phyloP scores from a whole-genome alignment of 64 coral and sea anemone genomes.

The Dendronephthya gigantea region DNA sequence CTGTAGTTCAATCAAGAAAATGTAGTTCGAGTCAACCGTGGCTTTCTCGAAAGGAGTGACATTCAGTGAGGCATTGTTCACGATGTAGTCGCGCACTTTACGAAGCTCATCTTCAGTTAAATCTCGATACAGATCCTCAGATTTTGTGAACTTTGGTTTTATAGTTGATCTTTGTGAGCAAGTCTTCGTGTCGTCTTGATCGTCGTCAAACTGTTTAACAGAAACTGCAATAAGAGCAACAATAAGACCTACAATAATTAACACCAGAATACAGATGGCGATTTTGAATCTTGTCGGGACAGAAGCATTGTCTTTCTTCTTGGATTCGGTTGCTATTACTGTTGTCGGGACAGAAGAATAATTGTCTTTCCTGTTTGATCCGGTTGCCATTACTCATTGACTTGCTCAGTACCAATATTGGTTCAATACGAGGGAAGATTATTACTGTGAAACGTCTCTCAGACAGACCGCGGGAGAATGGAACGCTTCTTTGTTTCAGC shows the following conservation, averaged over 20 bases:
- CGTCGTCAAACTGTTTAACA: not conserved
- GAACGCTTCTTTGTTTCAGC: too few relatives aligned
- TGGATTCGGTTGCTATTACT: too few relatives aligned
- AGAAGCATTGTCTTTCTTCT: too few relatives aligned
- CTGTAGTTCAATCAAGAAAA: conserved; percentile 55
- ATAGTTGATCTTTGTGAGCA: not conserved
- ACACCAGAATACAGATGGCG: too few relatives aligned
- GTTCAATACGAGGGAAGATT: too few relatives aligned
- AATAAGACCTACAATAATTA: not conserved
- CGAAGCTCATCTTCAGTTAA: conserved; percentile 36
- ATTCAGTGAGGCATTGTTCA: conserved; percentile 21
- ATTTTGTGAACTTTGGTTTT: not conserved
- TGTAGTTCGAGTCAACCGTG: conserved; percentile 37
- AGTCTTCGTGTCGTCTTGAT: not conserved
- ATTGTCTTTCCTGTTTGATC: too few relatives aligned
- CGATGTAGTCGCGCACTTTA: conserved; percentile 48
- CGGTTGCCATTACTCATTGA: too few relatives aligned
- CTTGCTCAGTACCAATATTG: too few relatives aligned
- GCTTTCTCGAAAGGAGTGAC: conserved; percentile 42
- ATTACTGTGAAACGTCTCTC: too few relatives aligned
- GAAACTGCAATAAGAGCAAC: not conserved
- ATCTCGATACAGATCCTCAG: conserved; percentile 18
- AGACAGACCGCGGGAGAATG: too few relatives aligned
- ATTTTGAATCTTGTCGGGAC: too few relatives aligned
- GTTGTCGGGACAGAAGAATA: too few relatives aligned